Percentiles rank a stretch among this genome's conserved stretches.
phyloP scores from a whole-genome alignment of 1,140 invertebrate genomes.

The Oedothorax gibbosus region DNA sequence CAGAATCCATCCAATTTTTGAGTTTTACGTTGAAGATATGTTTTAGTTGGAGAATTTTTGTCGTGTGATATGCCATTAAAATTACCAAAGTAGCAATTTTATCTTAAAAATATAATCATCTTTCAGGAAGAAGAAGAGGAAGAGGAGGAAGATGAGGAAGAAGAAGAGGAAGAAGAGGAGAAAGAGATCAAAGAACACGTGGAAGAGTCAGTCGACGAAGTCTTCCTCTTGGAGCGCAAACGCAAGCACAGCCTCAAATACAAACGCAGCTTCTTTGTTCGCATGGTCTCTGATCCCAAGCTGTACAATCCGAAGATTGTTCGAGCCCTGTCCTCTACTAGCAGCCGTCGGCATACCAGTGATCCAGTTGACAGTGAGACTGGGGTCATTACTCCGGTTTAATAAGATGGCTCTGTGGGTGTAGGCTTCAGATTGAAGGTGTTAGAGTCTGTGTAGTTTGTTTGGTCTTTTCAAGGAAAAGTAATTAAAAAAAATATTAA shows the following conservation, averaged over 20 bases:
- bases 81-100: too few species aligned
- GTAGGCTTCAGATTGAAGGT: slow-evolving; percentile 10
- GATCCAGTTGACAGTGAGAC: slow-evolving; percentile 61
- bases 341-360: slow-evolving; percentile 60
- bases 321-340: slow-evolving; percentile 62
- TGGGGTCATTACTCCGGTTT: slow-evolving; percentile 60
- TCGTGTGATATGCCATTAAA: too few species aligned
- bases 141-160: slow-evolving; percentile 60
- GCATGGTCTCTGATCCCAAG: slow-evolving; percentile 95
- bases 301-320: slow-evolving; percentile 87
- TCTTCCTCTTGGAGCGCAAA: slow-evolving; percentile 71
- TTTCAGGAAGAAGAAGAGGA: slow-evolving; percentile 61
- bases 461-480: too few species aligned
- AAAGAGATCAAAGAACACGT: slow-evolving; percentile 51
- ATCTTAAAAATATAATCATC: slow-evolving; percentile 2
- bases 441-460: background rate
- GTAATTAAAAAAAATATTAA: too few species aligned
- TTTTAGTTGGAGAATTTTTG: too few species aligned
- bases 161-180: slow-evolving; percentile 65
- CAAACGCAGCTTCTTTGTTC: slow-evolving; percentile 94
- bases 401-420: slow-evolving; percentile 7
- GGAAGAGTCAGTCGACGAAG: slow-evolving; percentile 66
- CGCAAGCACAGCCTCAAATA: slow-evolving; percentile 80
- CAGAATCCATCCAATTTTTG: too few species aligned
- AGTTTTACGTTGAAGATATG: too few species aligned